phyloP scores from a whole-genome alignment of 2,797 vertebrate genomes.

The Pipistrellus pipistrellus region DNA sequence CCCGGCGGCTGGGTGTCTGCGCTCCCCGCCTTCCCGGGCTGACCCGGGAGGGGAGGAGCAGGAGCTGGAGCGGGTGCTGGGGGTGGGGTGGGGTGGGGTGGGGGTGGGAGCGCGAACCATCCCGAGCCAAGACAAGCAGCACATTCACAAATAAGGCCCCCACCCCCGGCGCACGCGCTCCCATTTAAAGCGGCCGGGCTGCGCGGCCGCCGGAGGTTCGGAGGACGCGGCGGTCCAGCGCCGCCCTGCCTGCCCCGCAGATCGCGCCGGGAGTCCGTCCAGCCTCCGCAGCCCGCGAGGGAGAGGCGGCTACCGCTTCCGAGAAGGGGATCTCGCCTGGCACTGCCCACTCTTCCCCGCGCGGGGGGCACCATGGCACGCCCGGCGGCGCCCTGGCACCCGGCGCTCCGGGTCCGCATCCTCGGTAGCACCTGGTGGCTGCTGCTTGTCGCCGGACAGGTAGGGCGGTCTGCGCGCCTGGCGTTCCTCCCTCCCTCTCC shows the following conservation, averaged over 20 bases:
- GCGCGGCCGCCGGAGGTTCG: neutral
- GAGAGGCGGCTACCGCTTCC: slow-evolving; percentile 29
- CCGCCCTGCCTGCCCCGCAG: neutral
- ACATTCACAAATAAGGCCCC: slow-evolving; percentile 74
- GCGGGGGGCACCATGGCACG: slow-evolving; percentile 58
- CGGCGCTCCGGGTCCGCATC: slow-evolving; percentile 51
- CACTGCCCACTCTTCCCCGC: neutral
- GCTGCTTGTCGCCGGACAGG: slow-evolving; percentile 79
- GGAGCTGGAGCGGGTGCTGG: slow-evolving; percentile 72
- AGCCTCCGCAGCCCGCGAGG: slow-evolving; percentile 16
- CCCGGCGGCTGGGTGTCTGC: slow-evolving; percentile 44
- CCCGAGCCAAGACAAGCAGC: slow-evolving; percentile 74
- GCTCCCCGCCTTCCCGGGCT: slow-evolving; percentile 74
- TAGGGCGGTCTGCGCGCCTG: slow-evolving; percentile 61
- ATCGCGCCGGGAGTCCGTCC: neutral
- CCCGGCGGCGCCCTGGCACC: neutral
- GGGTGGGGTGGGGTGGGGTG: neutral
- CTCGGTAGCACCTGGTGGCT: slow-evolving; percentile 76
- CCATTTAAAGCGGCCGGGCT: slow-evolving; percentile 65
- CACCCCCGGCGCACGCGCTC: slow-evolving; percentile 73
- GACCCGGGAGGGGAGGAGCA: slow-evolving; percentile 77
- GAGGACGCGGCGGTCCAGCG: neutral
- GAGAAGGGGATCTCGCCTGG: neutral
- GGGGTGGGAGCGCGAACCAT: slow-evolving; percentile 55
- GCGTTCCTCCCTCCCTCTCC: neutral